Base-by-base conservation (phyloP, 2,113 vertebrate genomes). In the Tragelaphus strepsiceros region DNA sequence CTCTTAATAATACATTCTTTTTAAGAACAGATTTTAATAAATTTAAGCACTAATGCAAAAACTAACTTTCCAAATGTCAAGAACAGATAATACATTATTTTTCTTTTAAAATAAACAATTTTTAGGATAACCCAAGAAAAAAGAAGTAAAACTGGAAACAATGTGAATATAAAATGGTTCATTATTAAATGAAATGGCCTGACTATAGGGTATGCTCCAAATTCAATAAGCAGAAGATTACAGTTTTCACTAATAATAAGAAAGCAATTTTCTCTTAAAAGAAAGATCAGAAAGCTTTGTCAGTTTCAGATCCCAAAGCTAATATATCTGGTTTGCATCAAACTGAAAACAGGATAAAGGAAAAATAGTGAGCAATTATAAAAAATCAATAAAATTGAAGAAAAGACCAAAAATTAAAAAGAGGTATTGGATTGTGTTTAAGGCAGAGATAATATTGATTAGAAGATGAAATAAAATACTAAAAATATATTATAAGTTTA, bases 71-170 rank as follows among this genome's bases (percentile, higher is more conserved):
- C 56, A 96, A 85, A 97, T 87, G 86, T 5, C 19, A 89, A 22
- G 10, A 7, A 28, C 8, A 83, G n/a, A 95, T 1, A 96, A 93
- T 4, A 53, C 32, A 61, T 32, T 83, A 56, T 92, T 84, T 94
- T 91, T 93, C 28, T 13, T 62, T 83, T 81, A 91, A 96, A 91
- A 93, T 92, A 96, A 17, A 67, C 19, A 94, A 43, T 80, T 86
- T 49, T 96, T 90, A 78, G 32, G 16, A 71, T 77, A 92, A 26
- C 46, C 19, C 1, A 93, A 77, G n/a, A 85, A 93, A 84, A 93
- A 62, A 7, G 74, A 95, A 95, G 90, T 64, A 91, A 93, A 94
- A 93, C 62, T 58, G 2, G 22, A 91, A 93, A 11, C 22, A 84
- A 93, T 35, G 13, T 74, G n/a, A 74, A 80, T 82, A 43, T 56